Evolutionary conservation across 2,113 vertebrate genomes (phyloP), one percentile per base, ranked within the genome.

Genomic region (Ptychochromis oligacanthus): DNA sequence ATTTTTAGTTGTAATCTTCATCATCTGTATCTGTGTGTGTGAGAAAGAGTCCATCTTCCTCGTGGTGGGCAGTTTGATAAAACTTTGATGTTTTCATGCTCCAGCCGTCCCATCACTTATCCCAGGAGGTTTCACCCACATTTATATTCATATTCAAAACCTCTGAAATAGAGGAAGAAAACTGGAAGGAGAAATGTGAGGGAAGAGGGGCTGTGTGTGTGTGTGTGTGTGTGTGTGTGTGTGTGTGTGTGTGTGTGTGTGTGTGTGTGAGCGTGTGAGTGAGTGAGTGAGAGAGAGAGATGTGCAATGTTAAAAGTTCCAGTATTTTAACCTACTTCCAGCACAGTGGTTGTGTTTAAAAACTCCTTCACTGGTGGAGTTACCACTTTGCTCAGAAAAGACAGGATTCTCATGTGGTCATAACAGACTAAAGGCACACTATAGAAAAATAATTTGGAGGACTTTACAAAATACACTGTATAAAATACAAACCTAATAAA

Each of bases 291-390:
- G 26, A 38, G 54, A n/a, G 46, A 10, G 24, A 12, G 65, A 18
- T n/a, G 15, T 52, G 38, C 15, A 70, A 60, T 46, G 59, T 80
- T n/a, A 82, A 77, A 82, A 54, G 55, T 28, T 65, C 52, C 18
- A 2, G 64, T 72, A 80, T 75, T 89, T 90, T 91, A 93, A 94
- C 90, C 90, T 91, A 92, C 87, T 93, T 93, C 89, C 82, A 88
- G 38, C 81, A 84, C 81, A 84, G 62, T 61, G 79, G 81, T 83
- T 38, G 22, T 57, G 54, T 80, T n/a, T 83, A 80, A 38, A 11
- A 14, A 60, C 59, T 79, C 31, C 34, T 58, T 52, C 36, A 46
- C 54, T 49, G 26, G 24, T 24, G 49, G 43, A 28, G 24, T 52
- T 20, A 24, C 49, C 24, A 52, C 67, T 72, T 87, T 61, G 22